These are phyloP conservation scores for Bungarus multicinctus DNA, from an alignment of 2,113 vertebrate species.

Conservation along the genomic window DNA sequence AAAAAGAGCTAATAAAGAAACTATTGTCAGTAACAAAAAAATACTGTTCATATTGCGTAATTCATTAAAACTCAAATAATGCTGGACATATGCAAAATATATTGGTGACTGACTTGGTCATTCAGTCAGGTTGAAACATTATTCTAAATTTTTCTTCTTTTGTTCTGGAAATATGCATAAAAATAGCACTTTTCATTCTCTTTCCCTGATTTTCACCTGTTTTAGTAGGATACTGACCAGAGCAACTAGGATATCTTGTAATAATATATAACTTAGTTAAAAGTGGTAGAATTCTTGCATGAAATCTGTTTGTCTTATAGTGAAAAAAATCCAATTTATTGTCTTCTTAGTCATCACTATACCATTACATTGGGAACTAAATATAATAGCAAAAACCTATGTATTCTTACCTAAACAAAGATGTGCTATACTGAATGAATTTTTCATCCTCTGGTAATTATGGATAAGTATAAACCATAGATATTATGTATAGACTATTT, in stretches of 20 bases:
- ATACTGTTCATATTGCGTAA: conserved; percentile 74
- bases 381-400: neutral
- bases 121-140: conserved; percentile 74
- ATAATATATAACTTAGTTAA: conserved; percentile 73
- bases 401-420: neutral
- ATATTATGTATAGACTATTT: neutral
- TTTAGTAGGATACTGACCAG: conserved; percentile 73
- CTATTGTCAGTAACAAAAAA: conserved; percentile 76
- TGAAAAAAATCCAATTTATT: conserved; percentile 53
- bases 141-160: conserved; percentile 78
- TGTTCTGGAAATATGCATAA: conserved; percentile 74
- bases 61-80: conserved; percentile 70
- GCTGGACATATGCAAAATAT: conserved; percentile 77
- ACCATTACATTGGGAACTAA: neutral
- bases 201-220: conserved; percentile 67
- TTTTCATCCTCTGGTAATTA: neutral
- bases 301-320: conserved; percentile 61
- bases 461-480: neutral
- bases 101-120: conserved; percentile 69
- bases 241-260: conserved; percentile 77
- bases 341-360: neutral
- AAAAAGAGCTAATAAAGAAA: conserved; percentile 71
- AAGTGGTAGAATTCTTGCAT: conserved; percentile 70
- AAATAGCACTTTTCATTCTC: conserved; percentile 72
- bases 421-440: neutral